A percentile compares a stretch with the other conserved stretches of the same genome.
phyloP scores from a whole-genome alignment of 2,888 invertebrate species.

The Orthonevra nobilis region DNA sequence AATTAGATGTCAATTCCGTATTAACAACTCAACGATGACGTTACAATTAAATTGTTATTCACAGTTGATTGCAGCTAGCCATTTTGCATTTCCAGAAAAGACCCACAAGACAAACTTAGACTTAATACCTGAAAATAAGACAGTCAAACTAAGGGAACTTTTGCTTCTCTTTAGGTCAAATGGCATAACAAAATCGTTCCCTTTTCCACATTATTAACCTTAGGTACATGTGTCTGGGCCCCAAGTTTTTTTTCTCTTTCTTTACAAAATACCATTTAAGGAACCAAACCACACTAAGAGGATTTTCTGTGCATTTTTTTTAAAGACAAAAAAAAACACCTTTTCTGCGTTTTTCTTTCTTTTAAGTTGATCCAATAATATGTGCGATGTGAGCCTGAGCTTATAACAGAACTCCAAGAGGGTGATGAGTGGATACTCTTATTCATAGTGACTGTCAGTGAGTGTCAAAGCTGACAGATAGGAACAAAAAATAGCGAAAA shows the following conservation, averaged over 20 bases:
- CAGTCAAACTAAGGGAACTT: slow-evolving; percentile 10
- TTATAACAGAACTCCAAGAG: slow-evolving; percentile 32
- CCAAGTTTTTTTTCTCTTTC: slow-evolving; percentile 8
- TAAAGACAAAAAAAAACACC: neutral
- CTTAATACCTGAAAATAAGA: slow-evolving; percentile 1
- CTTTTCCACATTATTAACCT: slow-evolving; percentile 62
- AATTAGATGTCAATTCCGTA: slow-evolving; percentile 9
- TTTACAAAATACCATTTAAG: slow-evolving; percentile 57
- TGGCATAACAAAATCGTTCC: slow-evolving; percentile 57
- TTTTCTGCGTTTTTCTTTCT: neutral
- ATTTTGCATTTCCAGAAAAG: slow-evolving; percentile 15
- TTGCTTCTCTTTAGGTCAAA: slow-evolving; percentile 64
- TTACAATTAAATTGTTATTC: slow-evolving; percentile 39
- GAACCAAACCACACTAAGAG: slow-evolving; percentile 55
- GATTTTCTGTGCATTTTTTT: slow-evolving; percentile 46
- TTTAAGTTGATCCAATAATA: slow-evolving; percentile 65
- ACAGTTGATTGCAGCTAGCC: slow-evolving; percentile 51
- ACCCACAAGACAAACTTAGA: neutral
- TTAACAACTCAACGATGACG: slow-evolving; percentile 1
- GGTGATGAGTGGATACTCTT: slow-evolving; percentile 48
- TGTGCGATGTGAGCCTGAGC: slow-evolving; percentile 42
- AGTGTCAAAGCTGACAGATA: slow-evolving; percentile 44
- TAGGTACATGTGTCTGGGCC: slow-evolving; percentile 19
- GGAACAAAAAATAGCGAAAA: slow-evolving; percentile 6
- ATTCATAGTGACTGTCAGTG: slow-evolving; percentile 56